Percentiles rank a stretch among this genome's conserved stretches.
phyloP scores from a whole-genome alignment of 1,140 invertebrate species.

The Lucilia sericata region DNA sequence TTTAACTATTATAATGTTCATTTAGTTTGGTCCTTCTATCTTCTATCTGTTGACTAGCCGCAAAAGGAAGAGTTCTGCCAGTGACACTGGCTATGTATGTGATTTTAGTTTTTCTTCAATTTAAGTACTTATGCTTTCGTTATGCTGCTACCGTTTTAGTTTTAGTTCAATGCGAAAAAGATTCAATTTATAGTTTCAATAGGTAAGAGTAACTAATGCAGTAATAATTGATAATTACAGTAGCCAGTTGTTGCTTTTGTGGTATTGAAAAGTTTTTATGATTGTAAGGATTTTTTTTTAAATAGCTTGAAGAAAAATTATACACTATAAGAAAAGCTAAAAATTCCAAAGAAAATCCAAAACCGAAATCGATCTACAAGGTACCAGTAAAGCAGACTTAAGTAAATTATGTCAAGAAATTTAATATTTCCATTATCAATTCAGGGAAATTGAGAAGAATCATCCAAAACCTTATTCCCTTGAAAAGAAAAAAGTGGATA shows the following conservation, averaged over 20 bases:
- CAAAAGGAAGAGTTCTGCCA: background rate
- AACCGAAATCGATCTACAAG: no score
- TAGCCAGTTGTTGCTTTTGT: background rate
- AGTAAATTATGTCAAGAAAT: no score
- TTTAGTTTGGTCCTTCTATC: background rate
- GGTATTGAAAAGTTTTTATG: background rate
- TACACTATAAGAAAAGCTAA: no score
- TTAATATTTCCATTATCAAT: no score
- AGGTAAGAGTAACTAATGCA: background rate
- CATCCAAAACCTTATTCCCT: no score
- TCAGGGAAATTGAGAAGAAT: no score
- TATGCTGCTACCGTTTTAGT: background rate
- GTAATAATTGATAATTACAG: background rate
- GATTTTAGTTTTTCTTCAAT: background rate
- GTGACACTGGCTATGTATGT: background rate
- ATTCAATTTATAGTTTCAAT: constrained; percentile 2
- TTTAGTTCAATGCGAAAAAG: background rate
- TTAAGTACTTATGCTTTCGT: background rate
- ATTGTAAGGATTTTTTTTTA: background rate
- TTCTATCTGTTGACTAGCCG: background rate
- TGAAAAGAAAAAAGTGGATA: no score
- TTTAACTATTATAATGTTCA: background rate
- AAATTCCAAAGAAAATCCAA: no score
- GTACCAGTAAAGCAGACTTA: no score
- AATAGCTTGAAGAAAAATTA: no score